Percentiles rank a stretch among this genome's conserved stretches.
Conservation (phyloP, 2,888 invertebrate genomes). For the Nasonovia ribisnigri region DNA sequence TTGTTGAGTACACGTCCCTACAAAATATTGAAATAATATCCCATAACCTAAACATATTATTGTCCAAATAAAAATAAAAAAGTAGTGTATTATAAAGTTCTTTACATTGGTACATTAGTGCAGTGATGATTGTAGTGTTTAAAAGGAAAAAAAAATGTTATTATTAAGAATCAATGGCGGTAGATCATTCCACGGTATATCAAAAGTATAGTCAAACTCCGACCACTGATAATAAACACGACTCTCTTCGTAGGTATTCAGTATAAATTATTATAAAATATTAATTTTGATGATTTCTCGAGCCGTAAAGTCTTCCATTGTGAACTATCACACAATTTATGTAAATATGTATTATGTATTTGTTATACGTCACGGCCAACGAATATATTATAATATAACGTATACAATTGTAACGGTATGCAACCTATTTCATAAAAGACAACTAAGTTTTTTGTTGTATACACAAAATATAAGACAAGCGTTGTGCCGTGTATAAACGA, state of each 20-base stretch:
- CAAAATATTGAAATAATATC: too few relatives aligned
- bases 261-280: background rate
- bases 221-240: background rate
- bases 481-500: background rate
- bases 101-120: too few relatives aligned
- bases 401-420: background rate
- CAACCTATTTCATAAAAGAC: background rate
- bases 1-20: too few relatives aligned
- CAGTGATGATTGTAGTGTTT: too few relatives aligned
- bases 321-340: background rate
- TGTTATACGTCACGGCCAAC: background rate
- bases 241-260: background rate
- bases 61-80: too few relatives aligned
- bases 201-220: too few relatives aligned
- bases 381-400: background rate
- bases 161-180: too few relatives aligned
- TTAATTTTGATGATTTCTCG: background rate
- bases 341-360: background rate
- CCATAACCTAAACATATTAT: too few relatives aligned
- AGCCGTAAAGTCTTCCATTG: background rate
- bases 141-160: too few relatives aligned
- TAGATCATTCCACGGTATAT: too few relatives aligned
- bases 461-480: background rate
- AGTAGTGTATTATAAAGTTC: too few relatives aligned
- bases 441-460: background rate